These are phyloP conservation scores for Chloebia gouldiae DNA, from an alignment of 2,113 vertebrate species.

Conservation along the genomic window DNA sequence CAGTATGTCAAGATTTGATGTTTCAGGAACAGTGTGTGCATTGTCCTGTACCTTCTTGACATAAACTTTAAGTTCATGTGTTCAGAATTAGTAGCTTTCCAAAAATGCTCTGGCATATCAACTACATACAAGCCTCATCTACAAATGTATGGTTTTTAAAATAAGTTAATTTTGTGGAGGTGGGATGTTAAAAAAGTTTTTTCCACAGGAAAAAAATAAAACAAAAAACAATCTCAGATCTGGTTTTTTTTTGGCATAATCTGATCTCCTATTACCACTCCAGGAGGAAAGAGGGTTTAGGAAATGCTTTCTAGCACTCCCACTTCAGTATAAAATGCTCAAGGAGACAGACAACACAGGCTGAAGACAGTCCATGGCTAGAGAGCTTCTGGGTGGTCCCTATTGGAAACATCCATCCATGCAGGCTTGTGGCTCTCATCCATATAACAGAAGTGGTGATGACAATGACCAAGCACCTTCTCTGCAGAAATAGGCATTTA, in stretches of 20 bases:
- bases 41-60: not conserved
- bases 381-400: not conserved
- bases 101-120: not conserved
- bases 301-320: not conserved
- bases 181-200: not conserved
- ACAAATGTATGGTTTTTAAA: not conserved
- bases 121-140: not conserved
- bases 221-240: not conserved
- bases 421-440: not conserved
- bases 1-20: not conserved
- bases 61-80: not conserved
- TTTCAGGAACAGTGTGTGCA: not conserved
- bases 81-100: not conserved
- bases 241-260: not conserved
- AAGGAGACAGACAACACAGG: not conserved
- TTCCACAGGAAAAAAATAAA: not conserved
- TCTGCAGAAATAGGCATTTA: not conserved
- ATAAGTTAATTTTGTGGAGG: not conserved
- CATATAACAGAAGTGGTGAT: not conserved
- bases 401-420: not conserved
- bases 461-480: not conserved
- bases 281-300: not conserved
- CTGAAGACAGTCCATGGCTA: not conserved
- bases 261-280: not conserved
- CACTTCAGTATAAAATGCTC: not conserved